Percentiles rank a stretch among this genome's conserved stretches.
Evolutionary conservation across 2,888 invertebrate species (phyloP).

Genomic region (Clepsis dumicolana): DNA sequence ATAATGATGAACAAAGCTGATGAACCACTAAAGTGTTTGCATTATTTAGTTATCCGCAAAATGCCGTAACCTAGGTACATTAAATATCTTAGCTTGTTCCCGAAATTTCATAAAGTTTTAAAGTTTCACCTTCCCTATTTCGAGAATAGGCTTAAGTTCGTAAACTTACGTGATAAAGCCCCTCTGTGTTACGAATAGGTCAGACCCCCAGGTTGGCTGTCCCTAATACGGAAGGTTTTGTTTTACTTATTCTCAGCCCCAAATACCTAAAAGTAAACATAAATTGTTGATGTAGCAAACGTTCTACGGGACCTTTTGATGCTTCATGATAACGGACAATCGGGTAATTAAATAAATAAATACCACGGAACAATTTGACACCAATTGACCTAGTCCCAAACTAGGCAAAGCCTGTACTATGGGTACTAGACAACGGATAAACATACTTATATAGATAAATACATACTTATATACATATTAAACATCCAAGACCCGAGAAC

Average conservation of each 20-base stretch:
- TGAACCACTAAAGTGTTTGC: too few species aligned
- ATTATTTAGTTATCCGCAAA: too few species aligned
- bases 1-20: too few species aligned
- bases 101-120: conserved; percentile 8
- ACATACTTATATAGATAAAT: too few species aligned
- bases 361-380: too few species aligned
- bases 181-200: conserved; percentile 28
- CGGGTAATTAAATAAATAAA: not conserved
- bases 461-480: too few species aligned
- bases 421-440: too few species aligned
- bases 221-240: conserved; percentile 11
- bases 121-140: conserved; percentile 51
- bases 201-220: conserved; percentile 16
- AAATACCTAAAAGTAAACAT: conserved; percentile 15
- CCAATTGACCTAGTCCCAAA: too few species aligned
- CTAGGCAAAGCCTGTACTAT: too few species aligned
- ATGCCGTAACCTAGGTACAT: not conserved
- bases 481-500: too few species aligned
- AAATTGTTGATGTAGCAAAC: not conserved
- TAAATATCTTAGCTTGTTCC: not conserved
- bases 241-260: conserved; percentile 23
- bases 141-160: conserved; percentile 59
- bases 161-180: conserved; percentile 55
- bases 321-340: not conserved
- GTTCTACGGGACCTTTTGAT: not conserved